Conservation (phyloP, 2,888 invertebrate species). For the Lottia gigantea region DNA sequence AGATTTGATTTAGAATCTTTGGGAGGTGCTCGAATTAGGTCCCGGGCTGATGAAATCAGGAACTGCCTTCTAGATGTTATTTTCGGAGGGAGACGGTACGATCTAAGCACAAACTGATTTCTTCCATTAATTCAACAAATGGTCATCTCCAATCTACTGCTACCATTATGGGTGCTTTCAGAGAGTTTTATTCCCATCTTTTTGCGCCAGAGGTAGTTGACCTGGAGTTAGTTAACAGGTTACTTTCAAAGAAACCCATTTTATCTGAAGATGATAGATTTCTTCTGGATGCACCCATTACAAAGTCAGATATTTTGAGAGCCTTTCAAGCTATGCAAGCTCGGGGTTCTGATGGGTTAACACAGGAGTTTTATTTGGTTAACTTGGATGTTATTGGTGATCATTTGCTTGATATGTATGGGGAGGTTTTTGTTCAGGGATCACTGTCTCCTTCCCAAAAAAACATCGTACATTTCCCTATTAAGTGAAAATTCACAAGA, state of each 20-base stretch:
- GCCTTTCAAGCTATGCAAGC: conserved; percentile 29
- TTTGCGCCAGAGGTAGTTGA: conserved; percentile 19
- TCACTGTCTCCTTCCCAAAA: conserved; percentile 22
- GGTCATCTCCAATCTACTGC: not conserved
- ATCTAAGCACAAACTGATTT: no score
- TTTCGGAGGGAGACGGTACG: no score
- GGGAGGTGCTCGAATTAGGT: no score
- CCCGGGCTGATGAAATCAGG: no score
- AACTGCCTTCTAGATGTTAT: no score
- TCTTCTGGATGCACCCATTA: conserved; percentile 8
- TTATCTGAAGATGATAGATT: not conserved
- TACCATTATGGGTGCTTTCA: conserved; percentile 12
- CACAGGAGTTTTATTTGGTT: conserved; percentile 32
- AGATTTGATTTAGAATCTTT: no score
- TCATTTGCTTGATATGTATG: conserved; percentile 20
- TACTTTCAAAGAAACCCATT: conserved; percentile 12
- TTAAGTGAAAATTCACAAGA: conserved; percentile 35
- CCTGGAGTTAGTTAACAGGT: not conserved
- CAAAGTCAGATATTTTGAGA: conserved; percentile 8
- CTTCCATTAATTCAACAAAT: not conserved
- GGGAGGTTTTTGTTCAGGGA: conserved; percentile 22
- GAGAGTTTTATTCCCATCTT: conserved; percentile 12
- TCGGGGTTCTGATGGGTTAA: conserved; percentile 36
- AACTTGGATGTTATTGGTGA: conserved; percentile 27
- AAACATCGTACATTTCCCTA: conserved; percentile 25